Percentiles rank a stretch among this genome's conserved stretches.
Evolutionary conservation across 1,140 invertebrate genomes (phyloP).

Genomic region (Megalonaias nervosa): DNA sequence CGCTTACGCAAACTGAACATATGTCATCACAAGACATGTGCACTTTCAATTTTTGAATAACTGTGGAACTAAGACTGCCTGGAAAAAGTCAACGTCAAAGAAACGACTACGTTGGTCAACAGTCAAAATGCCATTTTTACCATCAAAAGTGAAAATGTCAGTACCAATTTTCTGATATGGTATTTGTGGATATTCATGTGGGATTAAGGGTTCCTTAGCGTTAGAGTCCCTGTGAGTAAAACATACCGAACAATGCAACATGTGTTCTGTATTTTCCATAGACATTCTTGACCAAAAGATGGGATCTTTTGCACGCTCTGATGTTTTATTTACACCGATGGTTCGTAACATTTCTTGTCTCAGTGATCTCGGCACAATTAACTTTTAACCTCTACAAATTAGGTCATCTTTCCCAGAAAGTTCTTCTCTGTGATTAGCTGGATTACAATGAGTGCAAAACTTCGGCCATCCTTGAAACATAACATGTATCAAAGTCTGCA

Average conservation of each 20-base stretch:
- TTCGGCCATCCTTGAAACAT: too few species aligned
- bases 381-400: too few species aligned
- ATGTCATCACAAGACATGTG: neutral
- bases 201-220: neutral
- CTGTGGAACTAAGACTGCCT: neutral
- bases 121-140: neutral
- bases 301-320: constrained; percentile 29
- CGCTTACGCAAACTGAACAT: neutral
- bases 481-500: too few species aligned
- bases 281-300: neutral
- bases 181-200: neutral
- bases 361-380: too few species aligned
- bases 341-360: too few species aligned
- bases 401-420: too few species aligned
- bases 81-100: constrained; percentile 11
- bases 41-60: neutral
- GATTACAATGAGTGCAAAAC: too few species aligned
- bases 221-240: constrained; percentile 19
- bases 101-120: neutral
- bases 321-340: too few species aligned
- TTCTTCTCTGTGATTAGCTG: too few species aligned
- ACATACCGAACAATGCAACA: neutral
- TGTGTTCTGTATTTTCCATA: neutral
- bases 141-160: neutral
- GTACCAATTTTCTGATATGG: neutral